Conservation (phyloP, 2,888 invertebrate species). For the Philonicus albiceps region DNA sequence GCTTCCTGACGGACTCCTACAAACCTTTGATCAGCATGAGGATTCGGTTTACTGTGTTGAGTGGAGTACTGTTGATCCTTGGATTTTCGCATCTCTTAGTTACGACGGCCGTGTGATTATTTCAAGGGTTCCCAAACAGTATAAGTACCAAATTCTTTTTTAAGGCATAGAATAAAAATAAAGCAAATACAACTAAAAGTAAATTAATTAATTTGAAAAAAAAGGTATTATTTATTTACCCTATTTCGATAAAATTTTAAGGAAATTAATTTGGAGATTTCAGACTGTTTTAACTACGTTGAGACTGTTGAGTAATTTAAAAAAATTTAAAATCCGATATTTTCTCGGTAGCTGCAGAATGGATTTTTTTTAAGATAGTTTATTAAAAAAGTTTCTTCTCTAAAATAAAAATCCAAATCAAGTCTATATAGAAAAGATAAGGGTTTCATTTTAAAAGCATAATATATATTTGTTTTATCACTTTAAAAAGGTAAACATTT, state of each 20-base stretch:
- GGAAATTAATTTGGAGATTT: too few relatives aligned
- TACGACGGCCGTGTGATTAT: constrained; percentile 96
- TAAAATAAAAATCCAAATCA: too few relatives aligned
- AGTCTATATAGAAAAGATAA: too few relatives aligned
- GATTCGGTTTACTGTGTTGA: constrained; percentile 97
- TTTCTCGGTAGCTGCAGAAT: too few relatives aligned
- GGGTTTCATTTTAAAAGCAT: neutral
- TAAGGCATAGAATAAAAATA: constrained; percentile 61
- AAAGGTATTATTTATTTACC: too few relatives aligned
- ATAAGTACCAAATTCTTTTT: constrained; percentile 91
- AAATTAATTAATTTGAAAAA: too few relatives aligned
- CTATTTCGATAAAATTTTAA: too few relatives aligned
- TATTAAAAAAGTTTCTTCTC: too few relatives aligned
- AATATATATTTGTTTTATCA: neutral
- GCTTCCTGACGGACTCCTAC: constrained; percentile 83
- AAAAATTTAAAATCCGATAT: too few relatives aligned
- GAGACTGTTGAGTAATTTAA: too few relatives aligned
- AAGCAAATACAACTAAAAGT: neutral
- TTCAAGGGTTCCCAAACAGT: constrained; percentile 90
- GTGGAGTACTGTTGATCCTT: constrained; percentile 97
- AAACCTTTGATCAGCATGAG: constrained; percentile 95
- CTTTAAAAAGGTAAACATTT: neutral
- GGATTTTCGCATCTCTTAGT: constrained; percentile 98
- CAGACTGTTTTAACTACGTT: too few relatives aligned
- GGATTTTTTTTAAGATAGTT: too few relatives aligned